phyloP scores from a whole-genome alignment of 2,888 invertebrate species.

The Plebejus melissa region DNA sequence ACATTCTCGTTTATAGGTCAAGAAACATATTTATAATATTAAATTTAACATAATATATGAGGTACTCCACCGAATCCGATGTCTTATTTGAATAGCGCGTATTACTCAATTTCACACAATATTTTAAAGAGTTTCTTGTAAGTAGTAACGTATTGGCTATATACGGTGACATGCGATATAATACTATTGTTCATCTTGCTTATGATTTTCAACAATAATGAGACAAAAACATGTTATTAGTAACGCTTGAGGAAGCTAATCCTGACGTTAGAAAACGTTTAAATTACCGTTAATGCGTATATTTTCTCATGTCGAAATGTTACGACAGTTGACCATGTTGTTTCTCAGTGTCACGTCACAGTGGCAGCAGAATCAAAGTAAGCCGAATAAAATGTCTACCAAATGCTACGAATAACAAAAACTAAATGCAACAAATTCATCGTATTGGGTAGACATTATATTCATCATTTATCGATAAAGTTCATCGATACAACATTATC shows the following conservation, averaged over 20 bases:
- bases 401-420: background rate
- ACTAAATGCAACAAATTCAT: background rate
- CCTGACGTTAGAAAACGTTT: slow-evolving; percentile 15
- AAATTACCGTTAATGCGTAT: slow-evolving; percentile 28
- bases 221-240: slow-evolving; percentile 19
- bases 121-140: slow-evolving; percentile 10
- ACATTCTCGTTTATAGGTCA: background rate
- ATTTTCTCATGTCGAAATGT: background rate
- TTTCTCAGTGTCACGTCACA: background rate
- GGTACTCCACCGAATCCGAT: background rate
- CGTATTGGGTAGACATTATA: background rate
- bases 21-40: background rate
- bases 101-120: slow-evolving; percentile 5
- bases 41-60: background rate
- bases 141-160: background rate
- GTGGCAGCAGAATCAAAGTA: background rate
- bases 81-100: slow-evolving; percentile 4
- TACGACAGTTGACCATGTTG: background rate
- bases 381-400: background rate
- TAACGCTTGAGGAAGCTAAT: slow-evolving; percentile 11
- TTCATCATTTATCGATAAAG: background rate
- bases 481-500: slow-evolving; percentile 33
- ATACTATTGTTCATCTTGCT: slow-evolving; percentile 6
- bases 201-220: slow-evolving; percentile 12
- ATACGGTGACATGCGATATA: background rate